These are phyloP conservation scores for Saguinus midas DNA, from an alignment of 2,113 vertebrate genomes.

Conservation along the genomic window DNA sequence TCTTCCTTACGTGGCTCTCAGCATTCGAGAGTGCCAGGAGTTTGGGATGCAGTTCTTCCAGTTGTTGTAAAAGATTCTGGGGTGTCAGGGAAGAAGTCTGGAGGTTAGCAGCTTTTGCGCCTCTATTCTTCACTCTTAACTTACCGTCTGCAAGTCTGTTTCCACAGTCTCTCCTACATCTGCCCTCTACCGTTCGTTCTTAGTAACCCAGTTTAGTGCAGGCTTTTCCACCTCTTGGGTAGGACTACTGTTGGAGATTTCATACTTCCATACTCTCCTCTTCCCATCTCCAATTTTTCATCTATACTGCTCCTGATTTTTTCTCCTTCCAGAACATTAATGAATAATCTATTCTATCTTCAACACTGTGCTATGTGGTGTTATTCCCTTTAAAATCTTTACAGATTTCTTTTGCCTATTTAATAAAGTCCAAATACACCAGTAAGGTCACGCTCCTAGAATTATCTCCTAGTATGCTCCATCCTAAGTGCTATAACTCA, in stretches of 20 bases:
- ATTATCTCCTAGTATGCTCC: background rate
- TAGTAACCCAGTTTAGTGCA: background rate
- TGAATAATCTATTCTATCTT: background rate
- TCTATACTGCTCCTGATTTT: background rate
- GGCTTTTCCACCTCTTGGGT: background rate
- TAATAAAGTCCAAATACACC: background rate
- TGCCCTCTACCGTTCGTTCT: constrained; percentile 32
- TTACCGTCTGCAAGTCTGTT: background rate
- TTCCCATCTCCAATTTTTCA: background rate
- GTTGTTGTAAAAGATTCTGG: background rate
- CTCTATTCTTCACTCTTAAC: background rate
- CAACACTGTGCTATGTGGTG: background rate
- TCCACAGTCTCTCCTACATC: background rate
- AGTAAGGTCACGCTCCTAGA: background rate
- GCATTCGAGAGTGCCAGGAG: background rate
- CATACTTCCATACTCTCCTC: background rate
- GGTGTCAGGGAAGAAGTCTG: background rate
- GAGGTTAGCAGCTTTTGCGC: background rate
- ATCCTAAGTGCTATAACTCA: background rate
- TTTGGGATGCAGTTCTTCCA: background rate
- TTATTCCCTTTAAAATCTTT: background rate
- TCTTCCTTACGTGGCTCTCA: background rate
- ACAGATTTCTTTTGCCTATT: background rate
- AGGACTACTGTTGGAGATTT: background rate
- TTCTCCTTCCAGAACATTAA: background rate